Conservation (phyloP, 2,888 invertebrate genomes). For the Calliphora vomitoria region DNA sequence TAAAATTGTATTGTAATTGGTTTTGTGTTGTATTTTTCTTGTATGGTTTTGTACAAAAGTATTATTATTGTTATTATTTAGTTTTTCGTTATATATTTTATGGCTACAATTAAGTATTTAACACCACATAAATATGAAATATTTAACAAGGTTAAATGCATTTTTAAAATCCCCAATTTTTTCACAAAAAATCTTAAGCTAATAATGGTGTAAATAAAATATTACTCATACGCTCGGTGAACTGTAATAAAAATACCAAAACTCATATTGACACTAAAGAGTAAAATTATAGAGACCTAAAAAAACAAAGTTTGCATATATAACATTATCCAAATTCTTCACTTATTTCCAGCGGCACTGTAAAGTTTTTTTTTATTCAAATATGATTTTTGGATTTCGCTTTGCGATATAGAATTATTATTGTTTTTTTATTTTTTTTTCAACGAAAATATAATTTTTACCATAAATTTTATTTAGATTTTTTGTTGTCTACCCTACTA, state of each 20-base stretch:
- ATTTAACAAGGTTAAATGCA: background rate
- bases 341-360: background rate
- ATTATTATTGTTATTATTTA: background rate
- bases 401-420: background rate
- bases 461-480: constrained; percentile 52
- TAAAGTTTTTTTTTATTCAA: background rate
- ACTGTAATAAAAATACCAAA: background rate
- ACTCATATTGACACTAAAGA: background rate
- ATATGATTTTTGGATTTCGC: background rate
- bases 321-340: background rate
- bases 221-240: constrained; percentile 7
- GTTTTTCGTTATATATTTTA: background rate
- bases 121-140: constrained; percentile 14
- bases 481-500: constrained; percentile 14
- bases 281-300: background rate
- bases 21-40: too few relatives aligned
- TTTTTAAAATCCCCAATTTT: background rate
- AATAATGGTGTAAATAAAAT: constrained; percentile 33
- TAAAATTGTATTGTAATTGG: too few relatives aligned
- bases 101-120: background rate
- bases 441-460: constrained; percentile 15
- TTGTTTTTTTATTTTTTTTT: background rate
- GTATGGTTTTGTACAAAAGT: too few relatives aligned
- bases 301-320: background rate
- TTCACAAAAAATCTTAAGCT: background rate